Evolutionary conservation across 2,113 vertebrate species (phyloP).

Genomic region (Paramisgurnus dabryanus): DNA sequence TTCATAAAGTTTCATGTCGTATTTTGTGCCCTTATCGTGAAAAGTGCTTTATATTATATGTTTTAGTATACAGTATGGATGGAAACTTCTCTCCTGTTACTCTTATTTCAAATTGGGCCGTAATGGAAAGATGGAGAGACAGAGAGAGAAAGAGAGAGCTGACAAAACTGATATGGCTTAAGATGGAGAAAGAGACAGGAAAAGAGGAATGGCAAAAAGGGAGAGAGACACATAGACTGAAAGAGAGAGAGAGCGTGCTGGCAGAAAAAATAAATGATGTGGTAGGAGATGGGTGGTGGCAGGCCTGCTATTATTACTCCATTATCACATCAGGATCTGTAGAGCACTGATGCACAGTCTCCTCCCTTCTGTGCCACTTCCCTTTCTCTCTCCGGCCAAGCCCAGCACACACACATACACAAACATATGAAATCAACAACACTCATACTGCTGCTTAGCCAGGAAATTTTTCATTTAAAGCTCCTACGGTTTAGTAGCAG

Average conservation of each 20-base stretch:
- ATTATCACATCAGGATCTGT: slow-evolving; percentile 62
- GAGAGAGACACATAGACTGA: slow-evolving; percentile 25
- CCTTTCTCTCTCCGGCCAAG: slow-evolving; percentile 55
- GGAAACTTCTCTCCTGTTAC: not conserved
- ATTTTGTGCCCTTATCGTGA: too few species aligned
- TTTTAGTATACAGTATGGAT: not conserved
- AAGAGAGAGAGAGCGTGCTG: slow-evolving; percentile 11
- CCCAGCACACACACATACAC: slow-evolving; percentile 14
- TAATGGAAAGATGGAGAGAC: not conserved
- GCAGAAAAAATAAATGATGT: slow-evolving; percentile 50
- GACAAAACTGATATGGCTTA: not conserved
- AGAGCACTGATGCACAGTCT: slow-evolving; percentile 48
- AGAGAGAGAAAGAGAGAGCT: slow-evolving; percentile 16
- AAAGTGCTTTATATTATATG: not conserved
- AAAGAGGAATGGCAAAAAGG: slow-evolving; percentile 43
- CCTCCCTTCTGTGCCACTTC: slow-evolving; percentile 47
- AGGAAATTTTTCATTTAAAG: slow-evolving; percentile 75
- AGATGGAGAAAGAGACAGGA: slow-evolving; percentile 21
- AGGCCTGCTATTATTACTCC: slow-evolving; percentile 60
- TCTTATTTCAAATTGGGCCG: not conserved
- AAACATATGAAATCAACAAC: slow-evolving; percentile 5
- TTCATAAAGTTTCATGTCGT: too few species aligned
- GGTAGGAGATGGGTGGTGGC: slow-evolving; percentile 58
- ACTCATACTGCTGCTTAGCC: slow-evolving; percentile 2
- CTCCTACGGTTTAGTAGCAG: slow-evolving; percentile 22